Percentiles rank a stretch among this genome's conserved stretches.
phyloP scores from a whole-genome alignment of 1,140 invertebrate genomes.

The Aphaenogaster floridana region DNA sequence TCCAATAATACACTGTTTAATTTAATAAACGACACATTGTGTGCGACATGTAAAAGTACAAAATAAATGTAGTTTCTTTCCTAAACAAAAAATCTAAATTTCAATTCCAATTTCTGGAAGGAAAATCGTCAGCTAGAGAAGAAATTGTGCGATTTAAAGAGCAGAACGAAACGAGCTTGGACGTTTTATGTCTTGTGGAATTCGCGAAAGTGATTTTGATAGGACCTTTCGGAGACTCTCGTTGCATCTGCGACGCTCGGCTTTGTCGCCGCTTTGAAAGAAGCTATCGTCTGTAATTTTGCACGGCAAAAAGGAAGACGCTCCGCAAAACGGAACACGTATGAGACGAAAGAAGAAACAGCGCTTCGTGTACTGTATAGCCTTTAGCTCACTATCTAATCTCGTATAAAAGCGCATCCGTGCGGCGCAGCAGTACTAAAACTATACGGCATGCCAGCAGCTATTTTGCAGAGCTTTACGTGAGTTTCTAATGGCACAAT shows the following conservation, averaged over 20 bases:
- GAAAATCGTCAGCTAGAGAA: neutral
- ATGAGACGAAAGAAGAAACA: conserved; percentile 29
- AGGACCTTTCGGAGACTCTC: conserved; percentile 11
- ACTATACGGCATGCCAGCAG: neutral
- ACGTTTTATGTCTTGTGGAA: conserved; percentile 4
- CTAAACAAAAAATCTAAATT: neutral
- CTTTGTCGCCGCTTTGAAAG: neutral
- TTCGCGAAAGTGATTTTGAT: conserved; percentile 38
- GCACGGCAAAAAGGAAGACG: neutral
- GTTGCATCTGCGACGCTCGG: neutral
- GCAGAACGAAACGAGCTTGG: neutral
- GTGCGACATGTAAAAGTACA: neutral
- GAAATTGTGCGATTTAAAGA: conserved; percentile 21
- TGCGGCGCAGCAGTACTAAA: neutral
- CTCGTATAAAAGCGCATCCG: conserved; percentile 8
- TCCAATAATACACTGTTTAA: neutral
- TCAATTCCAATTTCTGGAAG: neutral
- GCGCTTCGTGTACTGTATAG: neutral
- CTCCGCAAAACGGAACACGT: conserved; percentile 23
- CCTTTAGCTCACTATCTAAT: conserved; percentile 31
- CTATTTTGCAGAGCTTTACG: conserved; percentile 45
- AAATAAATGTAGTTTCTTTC: neutral
- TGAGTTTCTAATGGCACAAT: conserved; percentile 32
- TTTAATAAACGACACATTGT: neutral
- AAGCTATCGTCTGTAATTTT: conserved; percentile 27